A percentile compares a stretch with the other conserved stretches of the same genome.
These are phyloP conservation scores for Stomatorhinus walkeri DNA, from an alignment of 2,797 vertebrate species.

Conservation along the genomic window DNA sequence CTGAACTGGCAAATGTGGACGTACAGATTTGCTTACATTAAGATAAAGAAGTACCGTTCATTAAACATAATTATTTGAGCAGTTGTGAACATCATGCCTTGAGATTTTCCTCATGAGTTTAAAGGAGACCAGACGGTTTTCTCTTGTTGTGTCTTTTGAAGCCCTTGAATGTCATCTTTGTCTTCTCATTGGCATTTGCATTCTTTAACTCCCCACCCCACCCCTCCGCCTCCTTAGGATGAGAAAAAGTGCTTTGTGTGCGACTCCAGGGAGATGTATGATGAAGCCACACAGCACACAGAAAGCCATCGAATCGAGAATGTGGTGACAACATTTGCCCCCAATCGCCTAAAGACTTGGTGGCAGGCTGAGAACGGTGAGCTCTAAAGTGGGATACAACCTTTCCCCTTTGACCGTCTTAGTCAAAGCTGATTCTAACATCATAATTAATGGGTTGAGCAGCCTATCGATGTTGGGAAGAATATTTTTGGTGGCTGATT, in stretches of 20 bases:
- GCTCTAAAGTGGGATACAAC: conserved; percentile 22
- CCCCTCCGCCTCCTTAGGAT: conserved; percentile 62
- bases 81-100: neutral
- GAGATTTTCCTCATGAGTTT: neutral
- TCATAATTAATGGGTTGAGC: conserved; percentile 36
- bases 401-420: neutral
- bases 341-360: conserved; percentile 92
- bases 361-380: conserved; percentile 97
- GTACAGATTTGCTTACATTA: neutral
- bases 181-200: conserved; percentile 40
- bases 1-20: neutral
- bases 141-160: conserved; percentile 25
- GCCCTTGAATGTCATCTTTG: conserved; percentile 32
- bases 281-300: conserved; percentile 58
- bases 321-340: conserved; percentile 86
- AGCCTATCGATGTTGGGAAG: conserved; percentile 40
- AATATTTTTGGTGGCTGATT: neutral
- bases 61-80: conserved; percentile 10
- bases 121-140: conserved; percentile 10
- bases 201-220: neutral
- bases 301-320: conserved; percentile 85
- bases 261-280: conserved; percentile 67
- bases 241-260: conserved; percentile 96
- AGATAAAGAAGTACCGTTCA: neutral
- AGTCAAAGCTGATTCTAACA: neutral